Conservation (phyloP, 2,113 vertebrate genomes). For the Lonchura striata region DNA sequence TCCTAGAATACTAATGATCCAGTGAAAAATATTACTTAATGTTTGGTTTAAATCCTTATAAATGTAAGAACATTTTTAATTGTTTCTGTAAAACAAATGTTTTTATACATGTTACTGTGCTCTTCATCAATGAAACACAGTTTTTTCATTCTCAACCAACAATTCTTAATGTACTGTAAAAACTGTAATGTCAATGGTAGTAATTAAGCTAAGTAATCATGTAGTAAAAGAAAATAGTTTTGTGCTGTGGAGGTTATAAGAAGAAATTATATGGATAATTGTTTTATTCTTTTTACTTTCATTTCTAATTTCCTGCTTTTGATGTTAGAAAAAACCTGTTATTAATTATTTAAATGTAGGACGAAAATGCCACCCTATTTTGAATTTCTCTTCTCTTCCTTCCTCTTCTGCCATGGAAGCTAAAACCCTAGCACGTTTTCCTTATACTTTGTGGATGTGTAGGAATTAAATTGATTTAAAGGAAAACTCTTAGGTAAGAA, state of each 20-base stretch:
- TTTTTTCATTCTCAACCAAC: neutral
- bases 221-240: neutral
- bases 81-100: neutral
- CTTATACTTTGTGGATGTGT: neutral
- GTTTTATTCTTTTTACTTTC: neutral
- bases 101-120: neutral
- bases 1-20: neutral
- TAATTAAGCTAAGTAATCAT: neutral
- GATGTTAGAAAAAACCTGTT: neutral
- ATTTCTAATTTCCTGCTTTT: neutral
- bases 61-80: neutral
- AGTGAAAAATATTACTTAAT: neutral
- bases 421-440: neutral
- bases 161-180: neutral
- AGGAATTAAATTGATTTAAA: neutral
- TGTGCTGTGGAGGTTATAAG: neutral
- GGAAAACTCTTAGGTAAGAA: neutral
- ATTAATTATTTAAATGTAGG: neutral
- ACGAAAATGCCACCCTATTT: neutral
- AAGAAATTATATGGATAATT: neutral
- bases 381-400: neutral
- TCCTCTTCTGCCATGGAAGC: neutral
- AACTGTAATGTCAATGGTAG: neutral
- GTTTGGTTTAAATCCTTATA: neutral
- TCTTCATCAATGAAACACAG: neutral